These are phyloP conservation scores for Heterotis niloticus DNA, from an alignment of 2,113 vertebrate species.

Conservation along the genomic window DNA sequence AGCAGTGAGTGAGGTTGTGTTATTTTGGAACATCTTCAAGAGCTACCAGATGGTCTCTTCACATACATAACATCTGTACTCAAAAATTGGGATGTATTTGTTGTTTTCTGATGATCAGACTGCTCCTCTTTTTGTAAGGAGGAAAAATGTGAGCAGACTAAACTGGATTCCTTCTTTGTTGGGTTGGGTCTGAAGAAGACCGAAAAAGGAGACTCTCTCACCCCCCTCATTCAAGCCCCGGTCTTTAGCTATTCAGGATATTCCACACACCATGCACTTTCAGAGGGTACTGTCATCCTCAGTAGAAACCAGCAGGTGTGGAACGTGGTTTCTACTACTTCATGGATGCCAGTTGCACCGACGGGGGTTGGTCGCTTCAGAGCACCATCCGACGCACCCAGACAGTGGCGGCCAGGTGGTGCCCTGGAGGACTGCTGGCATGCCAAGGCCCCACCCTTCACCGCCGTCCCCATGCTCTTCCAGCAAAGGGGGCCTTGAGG, in stretches of 20 bases:
- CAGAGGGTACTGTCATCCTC: slow-evolving; percentile 75
- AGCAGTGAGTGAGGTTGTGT: slow-evolving; percentile 75
- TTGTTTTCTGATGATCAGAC: background rate
- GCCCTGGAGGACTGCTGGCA: slow-evolving; percentile 51
- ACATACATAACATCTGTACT: background rate
- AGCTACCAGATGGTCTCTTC: background rate
- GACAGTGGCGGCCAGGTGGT: slow-evolving; percentile 46
- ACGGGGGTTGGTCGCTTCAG: slow-evolving; percentile 67
- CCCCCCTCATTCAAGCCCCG: slow-evolving; percentile 77
- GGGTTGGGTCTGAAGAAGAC: background rate
- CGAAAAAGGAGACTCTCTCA: slow-evolving; percentile 57
- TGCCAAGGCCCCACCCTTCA: slow-evolving; percentile 49
- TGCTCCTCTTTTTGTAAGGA: no score
- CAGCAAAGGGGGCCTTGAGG: slow-evolving; percentile 40
- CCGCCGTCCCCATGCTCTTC: slow-evolving; percentile 7
- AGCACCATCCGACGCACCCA: slow-evolving; percentile 68
- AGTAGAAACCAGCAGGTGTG: slow-evolving; percentile 74
- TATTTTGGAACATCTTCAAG: background rate
- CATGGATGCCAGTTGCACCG: slow-evolving; percentile 83
- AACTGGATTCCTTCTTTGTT: no score
- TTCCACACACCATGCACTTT: slow-evolving; percentile 77
- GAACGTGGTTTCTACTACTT: slow-evolving; percentile 72
- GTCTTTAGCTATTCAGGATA: slow-evolving; percentile 60
- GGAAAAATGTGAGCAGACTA: no score
- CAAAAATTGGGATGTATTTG: background rate